These are phyloP conservation scores for Pseudopodoces humilis DNA, from an alignment of 2,113 vertebrate species.

Conservation along the genomic window DNA sequence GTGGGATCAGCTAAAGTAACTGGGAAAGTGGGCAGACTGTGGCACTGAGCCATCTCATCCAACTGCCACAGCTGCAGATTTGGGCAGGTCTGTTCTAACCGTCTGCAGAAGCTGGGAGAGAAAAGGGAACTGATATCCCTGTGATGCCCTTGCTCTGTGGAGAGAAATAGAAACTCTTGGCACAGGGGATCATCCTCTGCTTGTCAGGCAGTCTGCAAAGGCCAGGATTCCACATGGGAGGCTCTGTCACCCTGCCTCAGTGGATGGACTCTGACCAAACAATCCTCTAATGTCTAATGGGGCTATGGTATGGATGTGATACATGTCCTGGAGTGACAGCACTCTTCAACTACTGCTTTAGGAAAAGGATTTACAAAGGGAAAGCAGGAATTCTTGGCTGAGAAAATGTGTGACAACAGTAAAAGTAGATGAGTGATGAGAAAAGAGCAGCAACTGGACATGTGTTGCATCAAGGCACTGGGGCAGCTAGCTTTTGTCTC, in stretches of 20 bases:
- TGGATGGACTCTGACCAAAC: not conserved
- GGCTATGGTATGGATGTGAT: fast-evolving
- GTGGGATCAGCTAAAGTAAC: not conserved
- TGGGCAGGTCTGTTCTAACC: not conserved
- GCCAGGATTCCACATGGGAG: not conserved
- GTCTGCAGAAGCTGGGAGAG: not conserved
- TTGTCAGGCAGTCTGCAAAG: not conserved
- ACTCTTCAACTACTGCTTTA: not conserved
- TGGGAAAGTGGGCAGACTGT: not conserved
- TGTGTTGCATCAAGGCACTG: not conserved
- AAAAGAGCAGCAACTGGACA: not conserved
- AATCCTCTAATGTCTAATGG: not conserved
- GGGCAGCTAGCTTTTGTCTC: not conserved
- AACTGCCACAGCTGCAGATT: not conserved
- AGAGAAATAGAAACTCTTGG: not conserved
- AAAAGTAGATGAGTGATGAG: not conserved
- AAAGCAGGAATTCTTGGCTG: not conserved
- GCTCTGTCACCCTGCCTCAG: not conserved
- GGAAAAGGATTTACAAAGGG: not conserved
- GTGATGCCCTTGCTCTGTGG: too few species aligned
- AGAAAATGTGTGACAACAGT: not conserved
- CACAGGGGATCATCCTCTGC: not conserved
- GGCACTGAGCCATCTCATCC: not conserved
- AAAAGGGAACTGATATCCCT: not conserved
- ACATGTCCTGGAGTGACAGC: not conserved